Base-by-base conservation (phyloP, 2,113 vertebrate species). In the Salminus brasiliensis region DNA sequence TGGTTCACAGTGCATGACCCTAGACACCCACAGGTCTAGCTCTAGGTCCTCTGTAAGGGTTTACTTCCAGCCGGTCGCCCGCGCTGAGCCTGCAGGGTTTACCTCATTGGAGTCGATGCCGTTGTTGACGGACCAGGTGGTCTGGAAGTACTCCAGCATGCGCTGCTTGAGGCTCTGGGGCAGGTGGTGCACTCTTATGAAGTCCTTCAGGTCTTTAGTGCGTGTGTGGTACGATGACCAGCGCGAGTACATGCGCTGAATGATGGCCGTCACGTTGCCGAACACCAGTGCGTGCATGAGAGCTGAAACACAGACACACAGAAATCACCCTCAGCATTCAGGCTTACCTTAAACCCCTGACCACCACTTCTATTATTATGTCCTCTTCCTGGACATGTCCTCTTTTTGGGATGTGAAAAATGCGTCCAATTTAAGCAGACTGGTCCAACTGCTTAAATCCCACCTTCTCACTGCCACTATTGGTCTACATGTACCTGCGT, bases 101-200 rank as follows among this genome's bases (percentile, higher is more conserved):
- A 66, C 52, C 97, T 99, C 97, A 12, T 99, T 97, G 74, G 95
- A 96, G 91, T 99, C 98, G 75, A 99, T 99, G 87, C 98, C 98
- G 13, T 99, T 98, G 93, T 99, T 99, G 92, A 99, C 97, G 25
- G 97, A 98, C 98, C 98, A 99, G 0, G 97, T 99, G 53, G 98
- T 99, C 90, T 99, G 98, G 89, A 98, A 99, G 91, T 99, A 99
- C 84, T 99, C 98, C 53, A 99, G 89, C 98, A 99, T 98, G 85
- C 98, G 95, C 89, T 99, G 98, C 88, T 99, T 99, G 62, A 99
- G 93, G 86, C 93, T 95, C 86, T 98, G 96, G n/a, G 97, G 97
- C 76, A 99, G 92, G 79, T 96, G 97, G 87, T 99, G 98, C 75
- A 99, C 96, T 8, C 97, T 93, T 85, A 99, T 99, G 83, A 99